Conservation (phyloP, 1,140 invertebrate genomes). For the Lordiphosa clarofinis region DNA sequence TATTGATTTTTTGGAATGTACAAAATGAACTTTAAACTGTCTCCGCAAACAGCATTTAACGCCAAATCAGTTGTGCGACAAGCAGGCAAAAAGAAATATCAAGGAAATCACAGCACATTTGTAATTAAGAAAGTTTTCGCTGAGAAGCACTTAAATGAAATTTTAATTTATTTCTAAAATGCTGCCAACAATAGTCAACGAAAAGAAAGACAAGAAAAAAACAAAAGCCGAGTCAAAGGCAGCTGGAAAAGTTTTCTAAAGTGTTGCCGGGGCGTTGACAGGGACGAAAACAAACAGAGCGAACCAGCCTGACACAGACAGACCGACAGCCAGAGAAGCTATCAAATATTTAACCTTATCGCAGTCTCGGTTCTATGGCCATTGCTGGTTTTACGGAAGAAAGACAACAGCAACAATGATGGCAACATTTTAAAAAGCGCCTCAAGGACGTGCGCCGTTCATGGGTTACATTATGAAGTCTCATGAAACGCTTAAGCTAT, state of each 20-base stretch:
- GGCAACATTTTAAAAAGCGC: constrained; percentile 49
- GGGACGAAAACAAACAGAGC: constrained; percentile 22
- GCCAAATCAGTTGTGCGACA: constrained; percentile 9
- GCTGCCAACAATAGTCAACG: constrained; percentile 53
- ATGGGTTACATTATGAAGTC: constrained; percentile 44
- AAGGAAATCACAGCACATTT: constrained; percentile 50
- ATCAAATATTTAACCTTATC: constrained; percentile 76
- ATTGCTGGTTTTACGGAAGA: constrained; percentile 7
- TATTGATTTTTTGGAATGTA: background rate
- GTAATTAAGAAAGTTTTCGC: constrained; percentile 74
- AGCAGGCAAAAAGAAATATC: constrained; percentile 11
- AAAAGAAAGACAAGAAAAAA: constrained; percentile 27
- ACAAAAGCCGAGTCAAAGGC: constrained; percentile 33
- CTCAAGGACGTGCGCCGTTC: constrained; percentile 31
- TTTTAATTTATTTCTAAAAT: constrained; percentile 77
- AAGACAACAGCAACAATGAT: constrained; percentile 24
- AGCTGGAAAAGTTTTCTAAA: constrained; percentile 52
- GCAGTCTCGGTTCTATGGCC: constrained; percentile 45
- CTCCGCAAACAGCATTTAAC: constrained; percentile 9
- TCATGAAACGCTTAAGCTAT: constrained; percentile 74
- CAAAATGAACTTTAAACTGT: constrained; percentile 24
- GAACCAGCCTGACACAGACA: constrained; percentile 8
- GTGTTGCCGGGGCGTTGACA: constrained; percentile 45
- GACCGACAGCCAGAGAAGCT: constrained; percentile 32
- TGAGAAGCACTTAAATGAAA: constrained; percentile 73